phyloP scores from a whole-genome alignment of 2,113 vertebrate genomes.

The Gallinago undulata region DNA sequence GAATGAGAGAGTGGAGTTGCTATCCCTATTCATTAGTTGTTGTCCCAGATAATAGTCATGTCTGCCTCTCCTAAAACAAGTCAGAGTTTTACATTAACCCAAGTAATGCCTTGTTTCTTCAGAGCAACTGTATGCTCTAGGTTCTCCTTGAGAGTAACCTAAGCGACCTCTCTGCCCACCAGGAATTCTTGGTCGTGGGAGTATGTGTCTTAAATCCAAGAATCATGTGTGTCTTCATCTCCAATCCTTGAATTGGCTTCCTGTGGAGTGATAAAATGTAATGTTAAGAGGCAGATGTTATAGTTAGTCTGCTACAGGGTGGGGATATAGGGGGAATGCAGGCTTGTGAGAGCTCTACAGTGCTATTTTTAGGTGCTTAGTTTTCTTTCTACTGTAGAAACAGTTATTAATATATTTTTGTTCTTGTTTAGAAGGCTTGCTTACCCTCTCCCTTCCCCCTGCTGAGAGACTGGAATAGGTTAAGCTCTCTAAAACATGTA shows the following conservation, averaged over 20 bases:
- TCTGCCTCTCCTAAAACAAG: background rate
- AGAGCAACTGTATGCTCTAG: background rate
- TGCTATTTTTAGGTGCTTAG: background rate
- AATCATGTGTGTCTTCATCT: background rate
- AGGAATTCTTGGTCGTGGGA: background rate
- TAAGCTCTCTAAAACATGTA: background rate
- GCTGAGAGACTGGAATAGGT: background rate
- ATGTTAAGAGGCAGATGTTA: background rate
- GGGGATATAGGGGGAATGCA: background rate
- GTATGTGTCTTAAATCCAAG: background rate
- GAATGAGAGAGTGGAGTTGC: background rate
- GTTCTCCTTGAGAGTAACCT: background rate
- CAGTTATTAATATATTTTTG: background rate
- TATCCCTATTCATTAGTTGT: background rate
- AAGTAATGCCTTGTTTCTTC: background rate
- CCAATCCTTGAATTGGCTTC: background rate
- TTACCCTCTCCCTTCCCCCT: background rate
- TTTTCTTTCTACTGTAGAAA: background rate
- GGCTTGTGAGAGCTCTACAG: background rate
- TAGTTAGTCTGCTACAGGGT: background rate
- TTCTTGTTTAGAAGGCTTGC: background rate
- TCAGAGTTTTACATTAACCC: background rate
- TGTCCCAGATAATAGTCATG: background rate
- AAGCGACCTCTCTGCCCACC: accelerated
- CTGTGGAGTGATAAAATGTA: background rate